Evolutionary conservation across 2,113 vertebrate species (phyloP), one percentile per base, ranked within the genome.

Genomic region (Mixornis gularis): DNA sequence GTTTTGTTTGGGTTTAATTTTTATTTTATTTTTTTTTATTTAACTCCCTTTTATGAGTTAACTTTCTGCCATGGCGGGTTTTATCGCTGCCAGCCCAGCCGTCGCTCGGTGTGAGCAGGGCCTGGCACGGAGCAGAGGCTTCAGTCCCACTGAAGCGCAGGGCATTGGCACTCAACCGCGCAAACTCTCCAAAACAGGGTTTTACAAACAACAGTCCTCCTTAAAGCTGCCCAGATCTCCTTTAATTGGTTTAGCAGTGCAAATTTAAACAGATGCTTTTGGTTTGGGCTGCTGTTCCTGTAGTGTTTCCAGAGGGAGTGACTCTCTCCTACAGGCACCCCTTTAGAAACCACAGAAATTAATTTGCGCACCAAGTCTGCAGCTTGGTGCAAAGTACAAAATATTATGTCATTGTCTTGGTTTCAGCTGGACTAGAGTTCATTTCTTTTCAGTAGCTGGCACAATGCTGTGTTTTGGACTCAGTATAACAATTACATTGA

Each of bases 121-220:
- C 64, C 58, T 9, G 76, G 49, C n/a, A 2, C 40, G 65, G 34
- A 21, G 8, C 51, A 3, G 53, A 32, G 53, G 52, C 71, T 40
- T 22, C 44, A 12, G 48, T 44, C 1, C 55, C 15, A 7, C 55
- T 29, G 41, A 25, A 8, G 72, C 5, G 48, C 41, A 2, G 15
- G 29, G 34, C 49, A 2, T 1, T 1, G 49, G 41, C 27, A 13
- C 17, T 13, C 26, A 3, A 0, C 52, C 1, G 11, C 21, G 12
- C 5, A 1, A 48, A 3, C 46, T 62, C 80, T 21, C 73, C 58
- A 71, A 80, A 40, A 64, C 51, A 32, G 34, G 3, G 41, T 19
- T 93, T 83, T 69, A 44, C 59, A 76, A 87, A 14, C 87, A 41
- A 20, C 10, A 52, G 93, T 41, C 56, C 32, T 58, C 40, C 36